These are phyloP conservation scores for Oceanodroma tethys DNA, from an alignment of 2,113 vertebrate genomes.

Conservation along the genomic window DNA sequence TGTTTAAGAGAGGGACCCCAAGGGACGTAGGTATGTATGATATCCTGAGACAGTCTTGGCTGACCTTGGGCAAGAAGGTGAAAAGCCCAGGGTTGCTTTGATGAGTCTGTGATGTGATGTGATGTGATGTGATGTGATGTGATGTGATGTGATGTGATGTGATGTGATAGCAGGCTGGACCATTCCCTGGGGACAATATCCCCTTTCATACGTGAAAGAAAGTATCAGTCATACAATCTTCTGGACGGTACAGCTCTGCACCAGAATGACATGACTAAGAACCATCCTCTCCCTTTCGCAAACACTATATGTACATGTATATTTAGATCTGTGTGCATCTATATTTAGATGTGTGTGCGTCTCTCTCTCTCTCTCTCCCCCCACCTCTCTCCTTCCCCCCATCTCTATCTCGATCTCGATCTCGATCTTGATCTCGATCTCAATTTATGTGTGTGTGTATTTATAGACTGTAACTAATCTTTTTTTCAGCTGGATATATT, in stretches of 20 bases:
- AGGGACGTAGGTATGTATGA: background rate
- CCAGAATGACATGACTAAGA: background rate
- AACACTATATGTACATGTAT: background rate
- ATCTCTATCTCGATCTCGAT: background rate
- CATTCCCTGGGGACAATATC: background rate
- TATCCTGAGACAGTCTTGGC: background rate
- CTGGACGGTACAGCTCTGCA: background rate
- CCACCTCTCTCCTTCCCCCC: background rate
- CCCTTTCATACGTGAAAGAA: background rate
- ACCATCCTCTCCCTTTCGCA: background rate
- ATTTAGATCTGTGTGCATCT: background rate
- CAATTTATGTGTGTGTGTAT: background rate
- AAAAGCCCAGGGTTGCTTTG: background rate
- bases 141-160: too few relatives aligned
- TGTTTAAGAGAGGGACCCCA: background rate
- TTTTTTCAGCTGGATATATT: background rate
- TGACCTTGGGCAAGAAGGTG: background rate
- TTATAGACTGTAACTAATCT: background rate
- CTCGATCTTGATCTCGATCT: background rate
- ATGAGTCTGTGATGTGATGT: too few relatives aligned
- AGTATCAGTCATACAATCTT: background rate
- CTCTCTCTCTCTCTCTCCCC: background rate
- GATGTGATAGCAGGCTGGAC: background rate
- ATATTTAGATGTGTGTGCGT: background rate
- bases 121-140: too few relatives aligned